Percentiles rank a stretch among this genome's conserved stretches.
phyloP scores from a whole-genome alignment of 2,888 invertebrate genomes.

The Norana najaformis region DNA sequence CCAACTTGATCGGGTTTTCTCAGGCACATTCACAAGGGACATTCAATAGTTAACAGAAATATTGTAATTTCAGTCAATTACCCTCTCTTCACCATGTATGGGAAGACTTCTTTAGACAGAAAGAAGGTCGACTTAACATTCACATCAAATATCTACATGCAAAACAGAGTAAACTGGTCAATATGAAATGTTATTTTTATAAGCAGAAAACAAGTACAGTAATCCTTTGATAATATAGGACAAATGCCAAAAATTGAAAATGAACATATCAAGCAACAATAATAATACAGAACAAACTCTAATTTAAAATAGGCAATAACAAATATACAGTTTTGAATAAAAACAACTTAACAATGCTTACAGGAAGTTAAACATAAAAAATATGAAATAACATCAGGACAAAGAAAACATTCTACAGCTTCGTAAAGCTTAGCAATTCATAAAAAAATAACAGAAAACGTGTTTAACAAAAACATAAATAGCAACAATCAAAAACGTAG shows the following conservation, averaged over 20 bases:
- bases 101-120: conserved; percentile 83
- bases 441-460: no score
- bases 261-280: not conserved
- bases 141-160: conserved; percentile 80
- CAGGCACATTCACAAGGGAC: not conserved
- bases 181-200: not conserved
- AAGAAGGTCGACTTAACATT: conserved; percentile 89
- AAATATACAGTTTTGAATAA: no score
- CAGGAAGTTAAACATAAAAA: not conserved
- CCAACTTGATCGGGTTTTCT: no score
- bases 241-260: no score
- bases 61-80: conserved; percentile 44
- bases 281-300: not conserved
- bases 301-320: no score
- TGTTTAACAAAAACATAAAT: no score
- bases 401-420: no score
- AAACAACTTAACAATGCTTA: not conserved
- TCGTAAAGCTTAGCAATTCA: no score
- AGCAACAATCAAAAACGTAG: not conserved
- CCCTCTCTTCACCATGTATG: conserved; percentile 75
- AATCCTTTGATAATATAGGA: no score
- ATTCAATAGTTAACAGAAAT: not conserved
- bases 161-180: not conserved
- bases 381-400: not conserved
- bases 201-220: not conserved